Evolutionary conservation across 2,888 invertebrate species (phyloP).

Genomic region (Meteorus colon): DNA sequence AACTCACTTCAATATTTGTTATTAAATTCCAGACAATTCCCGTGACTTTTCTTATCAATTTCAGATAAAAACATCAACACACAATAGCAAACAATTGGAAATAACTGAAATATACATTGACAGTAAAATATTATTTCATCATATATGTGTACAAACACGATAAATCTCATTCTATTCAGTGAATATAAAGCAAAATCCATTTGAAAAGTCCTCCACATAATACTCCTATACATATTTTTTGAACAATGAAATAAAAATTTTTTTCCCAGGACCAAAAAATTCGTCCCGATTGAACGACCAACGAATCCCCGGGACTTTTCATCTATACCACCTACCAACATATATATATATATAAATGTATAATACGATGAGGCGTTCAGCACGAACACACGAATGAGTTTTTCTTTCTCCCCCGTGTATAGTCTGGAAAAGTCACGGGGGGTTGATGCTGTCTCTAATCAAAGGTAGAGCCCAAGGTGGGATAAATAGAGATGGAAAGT

Average conservation of each 20-base stretch:
- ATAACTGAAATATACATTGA: too few relatives aligned
- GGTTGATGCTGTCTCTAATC: slow-evolving; percentile 34
- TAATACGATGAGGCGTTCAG: slow-evolving; percentile 1
- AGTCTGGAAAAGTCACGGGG: slow-evolving; percentile 22
- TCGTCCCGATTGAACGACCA: slow-evolving; percentile 5
- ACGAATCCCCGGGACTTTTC: slow-evolving; percentile 10
- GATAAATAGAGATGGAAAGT: slow-evolving; percentile 40
- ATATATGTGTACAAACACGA: neutral
- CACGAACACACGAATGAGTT: slow-evolving; percentile 11
- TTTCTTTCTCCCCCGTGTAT: slow-evolving; percentile 19
- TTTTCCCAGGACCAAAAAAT: neutral
- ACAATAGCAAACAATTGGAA: too few relatives aligned
- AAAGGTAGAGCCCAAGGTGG: slow-evolving; percentile 30
- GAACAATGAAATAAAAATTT: slow-evolving; percentile 7
- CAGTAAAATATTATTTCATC: too few relatives aligned
- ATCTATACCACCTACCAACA: neutral
- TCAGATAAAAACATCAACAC: too few relatives aligned
- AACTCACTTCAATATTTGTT: too few relatives aligned
- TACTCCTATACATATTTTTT: neutral
- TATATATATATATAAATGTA: neutral
- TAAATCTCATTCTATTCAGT: neutral
- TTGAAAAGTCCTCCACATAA: neutral
- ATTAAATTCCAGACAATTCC: too few relatives aligned
- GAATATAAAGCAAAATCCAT: slow-evolving; percentile 3
- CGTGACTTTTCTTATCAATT: too few relatives aligned